These are phyloP conservation scores for Notospermus geniculatus DNA, from an alignment of 1,140 invertebrate genomes.

Conservation along the genomic window DNA sequence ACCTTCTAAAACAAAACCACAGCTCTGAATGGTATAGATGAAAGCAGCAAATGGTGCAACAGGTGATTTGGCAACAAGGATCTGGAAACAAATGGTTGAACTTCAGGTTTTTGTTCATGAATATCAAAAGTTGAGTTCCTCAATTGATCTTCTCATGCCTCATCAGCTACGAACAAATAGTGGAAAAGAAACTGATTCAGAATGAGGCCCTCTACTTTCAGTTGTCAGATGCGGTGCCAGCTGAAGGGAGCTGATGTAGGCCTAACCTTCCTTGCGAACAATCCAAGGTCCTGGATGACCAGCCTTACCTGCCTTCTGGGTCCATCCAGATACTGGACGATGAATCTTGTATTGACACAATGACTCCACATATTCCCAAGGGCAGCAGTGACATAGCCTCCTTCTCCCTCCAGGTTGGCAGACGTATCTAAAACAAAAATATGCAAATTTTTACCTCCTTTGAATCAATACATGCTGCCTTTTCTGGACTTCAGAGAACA, in stretches of 20 bases:
- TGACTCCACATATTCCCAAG: constrained; percentile 48
- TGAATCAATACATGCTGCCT: background rate
- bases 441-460: background rate
- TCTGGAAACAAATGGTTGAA: constrained; percentile 24
- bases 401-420: constrained; percentile 16
- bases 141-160: too few species aligned
- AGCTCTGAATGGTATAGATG: constrained; percentile 35
- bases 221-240: too few species aligned
- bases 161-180: too few species aligned
- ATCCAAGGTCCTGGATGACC: too few species aligned
- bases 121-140: background rate
- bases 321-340: constrained; percentile 35
- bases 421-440: too few species aligned
- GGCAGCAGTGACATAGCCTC: constrained; percentile 35
- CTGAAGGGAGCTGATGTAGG: too few species aligned
- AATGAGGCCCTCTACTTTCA: too few species aligned
- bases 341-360: constrained; percentile 43
- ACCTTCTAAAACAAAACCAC: constrained; percentile 38
- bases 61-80: constrained; percentile 44
- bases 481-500: too few species aligned
- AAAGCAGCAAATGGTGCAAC: constrained; percentile 42
- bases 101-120: background rate
- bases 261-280: too few species aligned
- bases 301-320: constrained; percentile 28
- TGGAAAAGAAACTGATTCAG: background rate